Base-by-base conservation (phyloP, 2,888 invertebrate genomes). In the Euclidia mi region DNA sequence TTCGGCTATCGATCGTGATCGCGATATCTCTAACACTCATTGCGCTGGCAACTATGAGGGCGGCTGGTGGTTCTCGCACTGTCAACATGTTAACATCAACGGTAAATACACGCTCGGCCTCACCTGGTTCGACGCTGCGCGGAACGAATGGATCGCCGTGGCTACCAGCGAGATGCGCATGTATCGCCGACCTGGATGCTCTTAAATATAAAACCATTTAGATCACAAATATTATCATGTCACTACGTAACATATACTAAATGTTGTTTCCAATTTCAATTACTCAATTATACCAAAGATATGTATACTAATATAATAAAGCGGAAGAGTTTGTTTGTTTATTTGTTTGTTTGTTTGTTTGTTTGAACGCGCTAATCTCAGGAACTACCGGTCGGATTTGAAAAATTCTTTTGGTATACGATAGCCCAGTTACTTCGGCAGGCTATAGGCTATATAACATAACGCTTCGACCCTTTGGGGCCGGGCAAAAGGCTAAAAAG, bases 31-130 rank as follows among this genome's bases (percentile, higher is more conserved):
- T 56, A 96, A 97, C 85, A 97, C 98, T 7, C 97, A 98, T 88
- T 99, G 99, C 92, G 98, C 98, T 25, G 97, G 96, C 66, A 98
- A 98, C 91, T 98, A 98, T 92, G 98, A 98, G 84, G 98, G 98
- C 9, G 99, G 99, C 17, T 99, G 98, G 98, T 99, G 99, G 99
- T 99, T 97, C 94, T 98, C 98, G 60, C 98, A 98, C 87, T 99
- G 99, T 91, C 98, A 98, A 87, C 98, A 98, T 82, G 98, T 98
- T 28, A 99, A 99, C 94, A 95, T 99, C 62, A 99, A 99, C 86
- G 99, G 98, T 3, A 96, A 97, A 73, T 98, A 98, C 87, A 97
- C 97, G 64, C 95, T 98, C 31, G 99, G 98, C 0, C 95, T 99
- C 67, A 98, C 98, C 44, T 99, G 99, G 99, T 99, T 98, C 88